These are phyloP conservation scores for Xylota segnis DNA, from an alignment of 2,888 invertebrate genomes.

Conservation along the genomic window DNA sequence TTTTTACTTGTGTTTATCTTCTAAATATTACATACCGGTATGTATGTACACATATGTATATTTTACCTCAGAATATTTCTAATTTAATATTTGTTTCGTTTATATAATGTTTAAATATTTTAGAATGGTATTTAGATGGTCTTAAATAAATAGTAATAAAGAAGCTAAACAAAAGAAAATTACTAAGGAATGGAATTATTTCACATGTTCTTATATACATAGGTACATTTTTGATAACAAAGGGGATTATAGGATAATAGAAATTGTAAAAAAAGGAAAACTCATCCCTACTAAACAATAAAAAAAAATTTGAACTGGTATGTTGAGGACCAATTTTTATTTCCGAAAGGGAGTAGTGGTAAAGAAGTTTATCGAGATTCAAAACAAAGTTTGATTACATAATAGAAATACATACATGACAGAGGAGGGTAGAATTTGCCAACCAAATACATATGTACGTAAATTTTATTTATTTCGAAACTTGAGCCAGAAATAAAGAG, in stretches of 20 bases:
- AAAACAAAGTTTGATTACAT: not conserved
- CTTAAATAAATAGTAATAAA: conserved; percentile 32
- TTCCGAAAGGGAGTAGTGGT: not conserved
- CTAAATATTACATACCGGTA: conserved; percentile 27
- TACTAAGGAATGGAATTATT: conserved; percentile 26
- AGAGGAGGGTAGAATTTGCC: not conserved
- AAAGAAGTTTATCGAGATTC: not conserved
- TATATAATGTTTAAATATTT: conserved; percentile 21
- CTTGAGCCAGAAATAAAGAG: not conserved
- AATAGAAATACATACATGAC: conserved; percentile 12
- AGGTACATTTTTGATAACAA: not conserved
- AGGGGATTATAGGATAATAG: not conserved
- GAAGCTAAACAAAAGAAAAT: conserved; percentile 15
- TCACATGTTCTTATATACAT: not conserved
- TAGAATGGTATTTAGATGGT: conserved; percentile 5
- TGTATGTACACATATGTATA: conserved; percentile 16
- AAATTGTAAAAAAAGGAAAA: conserved; percentile 5
- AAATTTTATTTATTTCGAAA: conserved; percentile 3
- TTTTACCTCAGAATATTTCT: conserved; percentile 30
- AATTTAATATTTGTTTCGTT: conserved; percentile 26
- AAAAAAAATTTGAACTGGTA: not conserved
- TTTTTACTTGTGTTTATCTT: conserved; percentile 34
- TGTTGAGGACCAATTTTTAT: not conserved
- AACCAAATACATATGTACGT: not conserved
- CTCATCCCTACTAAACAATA: not conserved